Evolutionary conservation across 2,888 invertebrate genomes (phyloP), one percentile per base, ranked within the genome.

Genomic region (Melolontha melolontha): DNA sequence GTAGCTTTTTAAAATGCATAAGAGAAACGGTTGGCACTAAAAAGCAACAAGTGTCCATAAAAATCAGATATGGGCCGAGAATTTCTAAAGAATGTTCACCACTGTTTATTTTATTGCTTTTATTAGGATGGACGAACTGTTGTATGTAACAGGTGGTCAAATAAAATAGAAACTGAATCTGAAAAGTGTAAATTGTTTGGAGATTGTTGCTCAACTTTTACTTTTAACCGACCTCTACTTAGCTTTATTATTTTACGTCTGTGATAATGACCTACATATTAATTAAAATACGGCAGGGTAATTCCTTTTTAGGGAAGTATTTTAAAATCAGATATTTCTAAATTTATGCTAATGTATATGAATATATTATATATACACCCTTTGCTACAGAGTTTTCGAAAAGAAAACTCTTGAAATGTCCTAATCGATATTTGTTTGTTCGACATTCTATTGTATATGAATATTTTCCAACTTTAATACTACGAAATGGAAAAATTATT

Each of bases 31-130:
- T 54, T 63, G 63, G 68, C 52, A 65, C 52, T 66, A 66, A 76
- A 75, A 76, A 74, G 81, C 80, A 80, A 81, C 82, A 81, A 81
- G 80, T 80, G 80, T 79, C 80, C 76, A 81, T 81, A 80, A 80
- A 81, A 80, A 81, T 81, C 80, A 79, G 80, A 80, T 80, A 81
- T 80, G 79, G 77, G 75, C 74, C 74, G 76, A 74, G 79, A 79
- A 80, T 79, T 79, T 79, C 77, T 78, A 79, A 79, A 79, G 79
- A 79, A 80, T 80, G 79, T 78, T 76, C 78, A 78, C 79, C 67
- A 62, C 68, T 79, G 79, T 80, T 80, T 81, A 79, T 80, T 80
- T 79, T 80, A 80, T 81, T 81, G 79, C 80, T 80, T 81, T 81
- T 81, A 81, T 81, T 81, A 80, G 78, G 78, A 74, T 76, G 76